These are phyloP conservation scores for Athetis lepigone DNA, from an alignment of 2,888 invertebrate species.

Conservation along the genomic window DNA sequence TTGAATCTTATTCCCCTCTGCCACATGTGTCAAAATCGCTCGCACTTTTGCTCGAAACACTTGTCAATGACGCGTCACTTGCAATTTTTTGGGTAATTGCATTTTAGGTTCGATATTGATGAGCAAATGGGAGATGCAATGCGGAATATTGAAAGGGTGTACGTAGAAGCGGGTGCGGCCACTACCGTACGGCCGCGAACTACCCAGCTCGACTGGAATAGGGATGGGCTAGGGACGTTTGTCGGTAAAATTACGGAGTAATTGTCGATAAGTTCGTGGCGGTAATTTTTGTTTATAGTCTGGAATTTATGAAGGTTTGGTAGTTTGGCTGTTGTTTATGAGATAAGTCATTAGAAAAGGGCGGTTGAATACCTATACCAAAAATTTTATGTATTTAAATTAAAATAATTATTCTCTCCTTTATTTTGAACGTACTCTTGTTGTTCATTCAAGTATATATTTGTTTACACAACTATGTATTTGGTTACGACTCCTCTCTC, in stretches of 20 bases:
- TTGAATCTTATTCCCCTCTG: conserved; percentile 84
- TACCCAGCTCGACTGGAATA: conserved; percentile 71
- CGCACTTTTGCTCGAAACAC: conserved; percentile 67
- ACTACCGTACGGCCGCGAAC: conserved; percentile 76
- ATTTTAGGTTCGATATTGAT: conserved; percentile 57
- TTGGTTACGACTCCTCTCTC: too few relatives aligned
- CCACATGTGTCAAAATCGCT: conserved; percentile 87
- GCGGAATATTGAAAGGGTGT: conserved; percentile 63
- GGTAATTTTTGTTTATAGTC: conserved; percentile 8
- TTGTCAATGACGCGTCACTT: conserved; percentile 68
- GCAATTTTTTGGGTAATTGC: conserved; percentile 58
- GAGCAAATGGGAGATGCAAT: conserved; percentile 63
- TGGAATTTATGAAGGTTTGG: not conserved
- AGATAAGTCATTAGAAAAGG: not conserved
- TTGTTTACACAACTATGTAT: too few relatives aligned
- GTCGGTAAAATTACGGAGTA: conserved; percentile 22
- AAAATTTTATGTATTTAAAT: too few relatives aligned
- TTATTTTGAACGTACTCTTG: too few relatives aligned
- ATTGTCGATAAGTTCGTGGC: not conserved
- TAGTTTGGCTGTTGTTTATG: not conserved
- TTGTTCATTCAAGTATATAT: too few relatives aligned
- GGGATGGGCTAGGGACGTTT: conserved; percentile 66
- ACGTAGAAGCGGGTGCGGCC: conserved; percentile 80
- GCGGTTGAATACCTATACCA: not conserved
- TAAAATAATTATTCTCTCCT: too few relatives aligned